Percentiles rank a stretch among this genome's conserved stretches.
Conservation (phyloP, 2,113 vertebrate species). For the Lasiurus borealis region DNA sequence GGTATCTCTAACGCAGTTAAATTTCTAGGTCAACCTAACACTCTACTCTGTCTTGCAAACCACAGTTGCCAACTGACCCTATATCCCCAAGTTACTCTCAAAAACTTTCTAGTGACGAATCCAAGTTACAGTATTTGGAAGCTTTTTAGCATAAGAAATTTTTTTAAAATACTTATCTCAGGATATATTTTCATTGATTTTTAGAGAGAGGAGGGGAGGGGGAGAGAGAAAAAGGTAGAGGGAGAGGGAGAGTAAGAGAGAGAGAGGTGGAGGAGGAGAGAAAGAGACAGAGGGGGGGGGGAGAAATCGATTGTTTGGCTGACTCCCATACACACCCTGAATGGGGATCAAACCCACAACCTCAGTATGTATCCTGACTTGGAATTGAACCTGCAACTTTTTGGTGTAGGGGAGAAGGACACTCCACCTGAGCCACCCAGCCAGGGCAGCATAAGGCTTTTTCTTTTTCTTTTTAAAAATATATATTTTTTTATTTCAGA, state of each 20-base stretch:
- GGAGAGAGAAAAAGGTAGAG: background rate
- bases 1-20: background rate
- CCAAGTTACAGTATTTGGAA: background rate
- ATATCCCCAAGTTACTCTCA: background rate
- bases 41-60: background rate
- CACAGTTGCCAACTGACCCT: background rate
- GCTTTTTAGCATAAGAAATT: background rate
- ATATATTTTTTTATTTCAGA: too few relatives aligned
- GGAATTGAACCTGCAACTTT: background rate
- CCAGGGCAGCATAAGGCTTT: background rate
- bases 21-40: slow-evolving; percentile 20
- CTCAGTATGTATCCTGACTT: background rate
- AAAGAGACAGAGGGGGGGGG: background rate
- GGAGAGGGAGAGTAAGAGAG: background rate
- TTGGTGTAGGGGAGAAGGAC: background rate
- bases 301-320: background rate
- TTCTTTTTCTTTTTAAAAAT: too few relatives aligned
- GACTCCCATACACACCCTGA: background rate
- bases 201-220: background rate
- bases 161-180: background rate
- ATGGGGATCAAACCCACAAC: background rate
- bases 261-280: too few relatives aligned
- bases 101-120: background rate
- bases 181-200: background rate
- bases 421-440: background rate